These are phyloP conservation scores for Morpho deidamia DNA, from an alignment of 2,888 invertebrate species.

Conservation along the genomic window DNA sequence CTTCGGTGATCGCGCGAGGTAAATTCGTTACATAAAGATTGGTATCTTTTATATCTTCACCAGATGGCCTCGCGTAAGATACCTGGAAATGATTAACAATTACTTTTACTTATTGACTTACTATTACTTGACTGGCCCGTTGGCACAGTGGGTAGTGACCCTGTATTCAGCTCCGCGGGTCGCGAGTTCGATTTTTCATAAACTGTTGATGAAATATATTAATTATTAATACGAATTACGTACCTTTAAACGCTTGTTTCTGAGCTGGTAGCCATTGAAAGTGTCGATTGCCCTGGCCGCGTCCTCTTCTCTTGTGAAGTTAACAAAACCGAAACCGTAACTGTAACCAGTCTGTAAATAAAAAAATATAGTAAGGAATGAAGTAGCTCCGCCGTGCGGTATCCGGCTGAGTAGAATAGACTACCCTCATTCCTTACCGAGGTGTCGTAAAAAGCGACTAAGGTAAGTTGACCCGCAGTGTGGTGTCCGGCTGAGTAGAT, in stretches of 20 bases:
- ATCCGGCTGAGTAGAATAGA: too few species aligned
- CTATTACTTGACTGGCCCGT: neutral
- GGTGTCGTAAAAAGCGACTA: too few species aligned
- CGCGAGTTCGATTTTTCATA: too few species aligned
- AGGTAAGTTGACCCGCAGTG: too few species aligned
- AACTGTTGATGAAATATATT: too few species aligned
- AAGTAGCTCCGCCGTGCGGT: too few species aligned
- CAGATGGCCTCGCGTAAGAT: conserved; percentile 93
- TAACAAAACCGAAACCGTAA: conserved; percentile 97
- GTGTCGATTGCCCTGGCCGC: conserved; percentile 91
- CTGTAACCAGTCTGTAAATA: conserved; percentile 91
- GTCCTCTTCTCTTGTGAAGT: conserved; percentile 91
- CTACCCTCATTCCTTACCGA: too few species aligned
- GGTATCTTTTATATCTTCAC: conserved; percentile 95
- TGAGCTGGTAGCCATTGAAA: conserved; percentile 91
- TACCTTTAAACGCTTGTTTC: conserved; percentile 95
- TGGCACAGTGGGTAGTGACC: neutral
- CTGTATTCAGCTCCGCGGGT: neutral
- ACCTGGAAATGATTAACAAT: conserved; percentile 71
- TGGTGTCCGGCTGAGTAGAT: too few species aligned
- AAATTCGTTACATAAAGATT: conserved; percentile 96
- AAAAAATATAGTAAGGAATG: too few species aligned
- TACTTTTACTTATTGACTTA: neutral
- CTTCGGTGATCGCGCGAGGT: conserved; percentile 90
- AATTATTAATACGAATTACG: too few species aligned